Evolutionary conservation across 2,797 vertebrate genomes (phyloP).

Genomic region (Phoxinus dragarum): DNA sequence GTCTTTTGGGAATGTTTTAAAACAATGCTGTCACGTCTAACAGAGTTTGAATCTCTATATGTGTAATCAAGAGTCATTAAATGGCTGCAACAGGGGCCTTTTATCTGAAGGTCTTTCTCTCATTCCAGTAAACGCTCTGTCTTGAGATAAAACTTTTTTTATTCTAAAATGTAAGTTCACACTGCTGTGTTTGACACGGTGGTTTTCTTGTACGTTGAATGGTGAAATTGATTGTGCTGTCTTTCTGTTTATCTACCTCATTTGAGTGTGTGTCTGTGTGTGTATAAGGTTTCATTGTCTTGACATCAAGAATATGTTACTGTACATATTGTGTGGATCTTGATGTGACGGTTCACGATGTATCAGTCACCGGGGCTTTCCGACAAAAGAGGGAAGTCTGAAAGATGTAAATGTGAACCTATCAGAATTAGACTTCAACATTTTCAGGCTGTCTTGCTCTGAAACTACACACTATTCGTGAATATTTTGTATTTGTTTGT

Average conservation of each 20-base stretch:
- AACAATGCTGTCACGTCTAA: constrained; percentile 24
- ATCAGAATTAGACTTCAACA: background rate
- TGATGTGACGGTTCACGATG: constrained; percentile 11
- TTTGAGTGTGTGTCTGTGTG: constrained; percentile 20
- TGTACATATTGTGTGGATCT: constrained; percentile 47
- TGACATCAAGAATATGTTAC: constrained; percentile 17
- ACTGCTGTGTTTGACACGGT: background rate
- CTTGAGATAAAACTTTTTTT: constrained; percentile 19
- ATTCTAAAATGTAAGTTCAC: background rate
- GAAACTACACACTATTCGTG: constrained; percentile 28
- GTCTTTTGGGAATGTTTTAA: constrained; percentile 25
- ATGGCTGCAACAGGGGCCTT: constrained; percentile 18
- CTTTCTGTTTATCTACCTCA: constrained; percentile 33
- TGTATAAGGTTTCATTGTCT: constrained; percentile 11
- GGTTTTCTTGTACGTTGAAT: background rate
- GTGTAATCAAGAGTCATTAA: constrained; percentile 20
- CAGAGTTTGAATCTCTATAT: constrained; percentile 20
- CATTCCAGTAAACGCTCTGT: constrained; percentile 34
- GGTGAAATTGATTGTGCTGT: constrained; percentile 12
- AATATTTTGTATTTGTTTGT: background rate
- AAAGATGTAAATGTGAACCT: constrained; percentile 55
- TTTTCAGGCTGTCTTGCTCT: background rate
- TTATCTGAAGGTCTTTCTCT: constrained; percentile 17
- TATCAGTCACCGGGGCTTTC: background rate
- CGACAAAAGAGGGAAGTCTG: constrained; percentile 1